These are phyloP conservation scores for Gobius niger DNA, from an alignment of 2,113 vertebrate genomes.

Conservation along the genomic window DNA sequence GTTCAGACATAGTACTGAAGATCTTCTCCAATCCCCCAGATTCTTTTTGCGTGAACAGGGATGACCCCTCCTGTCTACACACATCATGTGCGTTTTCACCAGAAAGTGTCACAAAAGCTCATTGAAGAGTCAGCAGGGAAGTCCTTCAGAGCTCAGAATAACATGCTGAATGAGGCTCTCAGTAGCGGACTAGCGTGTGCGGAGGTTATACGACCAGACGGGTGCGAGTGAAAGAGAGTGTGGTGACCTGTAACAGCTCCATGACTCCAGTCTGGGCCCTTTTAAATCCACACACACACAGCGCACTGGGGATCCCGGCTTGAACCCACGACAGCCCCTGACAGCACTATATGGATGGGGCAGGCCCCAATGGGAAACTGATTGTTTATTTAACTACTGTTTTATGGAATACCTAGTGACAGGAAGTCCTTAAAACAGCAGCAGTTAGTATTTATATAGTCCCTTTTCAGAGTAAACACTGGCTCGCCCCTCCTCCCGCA, in stretches of 20 bases:
- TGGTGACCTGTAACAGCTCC: constrained; percentile 72
- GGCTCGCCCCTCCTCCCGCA: constrained; percentile 51
- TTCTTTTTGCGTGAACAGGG: neutral
- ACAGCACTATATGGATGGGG: constrained; percentile 47
- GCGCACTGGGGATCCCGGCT: constrained; percentile 38
- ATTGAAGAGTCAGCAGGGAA: constrained; percentile 35
- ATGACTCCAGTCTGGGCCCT: constrained; percentile 59
- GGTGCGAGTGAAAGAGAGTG: constrained; percentile 59
- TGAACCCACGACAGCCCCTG: constrained; percentile 59
- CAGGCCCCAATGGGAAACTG: constrained; percentile 60
- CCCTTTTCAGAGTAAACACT: constrained; percentile 74
- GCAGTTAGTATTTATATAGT: constrained; percentile 80
- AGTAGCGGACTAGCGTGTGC: constrained; percentile 25
- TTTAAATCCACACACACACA: constrained; percentile 65
- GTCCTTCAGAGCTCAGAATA: constrained; percentile 32
- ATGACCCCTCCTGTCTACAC: neutral
- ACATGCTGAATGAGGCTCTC: constrained; percentile 43
- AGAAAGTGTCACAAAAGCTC: constrained; percentile 7
- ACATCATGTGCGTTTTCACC: neutral
- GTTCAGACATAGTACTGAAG: too few species aligned
- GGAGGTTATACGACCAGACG: constrained; percentile 62
- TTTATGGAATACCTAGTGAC: constrained; percentile 77
- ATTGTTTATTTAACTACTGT: constrained; percentile 79
- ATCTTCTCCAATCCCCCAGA: neutral
- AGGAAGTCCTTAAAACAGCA: constrained; percentile 82